These are phyloP conservation scores for Cryptophagus acutangulus DNA, from an alignment of 2,888 invertebrate species.

Conservation along the genomic window DNA sequence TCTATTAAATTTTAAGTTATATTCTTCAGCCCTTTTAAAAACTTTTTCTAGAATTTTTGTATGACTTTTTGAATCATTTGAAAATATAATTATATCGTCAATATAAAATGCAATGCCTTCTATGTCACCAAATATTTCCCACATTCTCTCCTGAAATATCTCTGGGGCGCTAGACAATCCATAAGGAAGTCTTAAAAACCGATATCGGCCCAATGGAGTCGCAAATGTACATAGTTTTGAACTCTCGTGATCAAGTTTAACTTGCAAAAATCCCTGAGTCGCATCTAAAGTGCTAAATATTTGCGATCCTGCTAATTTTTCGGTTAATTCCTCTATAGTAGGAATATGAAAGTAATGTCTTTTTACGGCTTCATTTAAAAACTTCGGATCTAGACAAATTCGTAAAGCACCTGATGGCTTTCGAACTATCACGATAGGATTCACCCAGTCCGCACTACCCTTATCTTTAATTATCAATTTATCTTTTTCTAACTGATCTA, in stretches of 20 bases:
- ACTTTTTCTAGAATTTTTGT: constrained; percentile 12
- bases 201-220: constrained; percentile 9
- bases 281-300: constrained; percentile 32
- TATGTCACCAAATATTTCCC: constrained; percentile 16
- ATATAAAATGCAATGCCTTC: constrained; percentile 17
- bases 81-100: constrained; percentile 18
- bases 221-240: constrained; percentile 12
- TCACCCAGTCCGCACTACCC: constrained; percentile 13
- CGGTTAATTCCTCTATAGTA: constrained; percentile 10
- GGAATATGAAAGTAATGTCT: constrained; percentile 8
- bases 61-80: constrained; percentile 14
- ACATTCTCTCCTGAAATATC: constrained; percentile 18
- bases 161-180: constrained; percentile 22
- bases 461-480: constrained; percentile 10
- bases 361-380: constrained; percentile 30
- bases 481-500: constrained; percentile 14
- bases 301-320: constrained; percentile 15
- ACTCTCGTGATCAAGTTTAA: constrained; percentile 9
- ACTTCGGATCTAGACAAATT: constrained; percentile 33
- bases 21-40: constrained; percentile 12
- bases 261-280: constrained; percentile 16
- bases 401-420: constrained; percentile 22
- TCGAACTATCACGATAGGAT: constrained; percentile 19
- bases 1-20: constrained; percentile 21
- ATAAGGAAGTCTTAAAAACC: constrained; percentile 27